These are phyloP conservation scores for Rosalia funebris DNA, from an alignment of 2,888 invertebrate species.

Conservation along the genomic window DNA sequence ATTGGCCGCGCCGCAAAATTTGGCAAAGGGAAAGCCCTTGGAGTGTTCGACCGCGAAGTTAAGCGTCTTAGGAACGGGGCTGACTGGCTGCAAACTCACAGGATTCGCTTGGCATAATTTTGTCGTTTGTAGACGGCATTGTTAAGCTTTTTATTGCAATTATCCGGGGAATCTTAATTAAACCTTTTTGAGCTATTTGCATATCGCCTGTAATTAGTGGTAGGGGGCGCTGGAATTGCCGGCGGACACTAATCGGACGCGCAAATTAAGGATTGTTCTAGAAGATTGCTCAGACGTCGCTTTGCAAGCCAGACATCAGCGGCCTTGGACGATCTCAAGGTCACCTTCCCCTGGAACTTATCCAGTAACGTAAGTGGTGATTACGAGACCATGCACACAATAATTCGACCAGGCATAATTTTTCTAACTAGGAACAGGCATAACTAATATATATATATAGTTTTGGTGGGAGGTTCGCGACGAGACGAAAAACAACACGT, in stretches of 20 bases:
- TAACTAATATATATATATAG: too few relatives aligned
- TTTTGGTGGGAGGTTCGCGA: too few relatives aligned
- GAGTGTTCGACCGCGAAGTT: conserved; percentile 22
- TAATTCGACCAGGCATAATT: too few relatives aligned
- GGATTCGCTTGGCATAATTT: conserved; percentile 36
- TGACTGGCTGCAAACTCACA: conserved; percentile 19
- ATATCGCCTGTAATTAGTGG: conserved; percentile 38
- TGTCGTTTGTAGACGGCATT: conserved; percentile 39
- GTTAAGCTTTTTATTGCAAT: conserved; percentile 43
- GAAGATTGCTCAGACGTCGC: background rate
- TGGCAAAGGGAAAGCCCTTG: background rate
- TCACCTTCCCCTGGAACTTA: background rate
- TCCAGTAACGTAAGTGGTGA: background rate
- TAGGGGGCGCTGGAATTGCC: conserved; percentile 8
- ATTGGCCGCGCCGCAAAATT: conserved; percentile 12
- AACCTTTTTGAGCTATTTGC: conserved; percentile 38
- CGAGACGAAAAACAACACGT: too few relatives aligned
- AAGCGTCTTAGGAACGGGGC: conserved; percentile 20
- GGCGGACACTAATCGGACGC: conserved; percentile 18
- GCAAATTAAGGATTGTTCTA: conserved; percentile 4
- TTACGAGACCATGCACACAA: too few relatives aligned
- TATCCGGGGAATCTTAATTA: conserved; percentile 41
- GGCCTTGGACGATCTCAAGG: too few relatives aligned
- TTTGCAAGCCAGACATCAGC: background rate
- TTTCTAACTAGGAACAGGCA: too few relatives aligned